These are phyloP conservation scores for Gymnogyps californianus DNA, from an alignment of 2,113 vertebrate species.

Conservation along the genomic window DNA sequence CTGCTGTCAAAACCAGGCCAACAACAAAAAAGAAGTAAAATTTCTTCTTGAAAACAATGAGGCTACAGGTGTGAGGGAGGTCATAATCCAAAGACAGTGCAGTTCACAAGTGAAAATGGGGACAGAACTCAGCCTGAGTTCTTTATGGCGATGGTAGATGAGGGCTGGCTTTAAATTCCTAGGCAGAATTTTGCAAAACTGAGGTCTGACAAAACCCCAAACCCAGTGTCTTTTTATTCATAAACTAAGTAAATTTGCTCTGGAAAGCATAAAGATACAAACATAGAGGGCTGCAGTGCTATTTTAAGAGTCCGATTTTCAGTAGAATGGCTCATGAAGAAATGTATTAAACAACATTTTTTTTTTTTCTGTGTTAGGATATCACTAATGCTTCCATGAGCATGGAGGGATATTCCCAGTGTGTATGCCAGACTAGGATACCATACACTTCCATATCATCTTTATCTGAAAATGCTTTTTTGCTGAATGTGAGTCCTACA, in stretches of 20 bases:
- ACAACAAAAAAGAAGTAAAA: constrained; percentile 45
- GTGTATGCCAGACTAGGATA: background rate
- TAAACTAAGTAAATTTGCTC: background rate
- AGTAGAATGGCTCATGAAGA: background rate
- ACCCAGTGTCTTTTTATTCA: background rate
- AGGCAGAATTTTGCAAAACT: constrained; percentile 23
- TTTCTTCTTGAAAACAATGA: constrained; percentile 41
- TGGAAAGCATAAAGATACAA: background rate
- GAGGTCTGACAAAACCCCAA: background rate
- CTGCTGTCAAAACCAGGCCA: constrained; percentile 38
- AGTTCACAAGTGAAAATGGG: constrained; percentile 35
- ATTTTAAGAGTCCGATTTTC: background rate
- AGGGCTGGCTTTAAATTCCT: constrained; percentile 17
- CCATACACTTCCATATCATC: background rate
- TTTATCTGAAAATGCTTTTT: background rate
- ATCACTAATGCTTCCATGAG: background rate
- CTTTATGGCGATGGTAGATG: background rate
- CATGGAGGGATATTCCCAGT: background rate
- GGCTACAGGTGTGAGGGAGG: constrained; percentile 43
- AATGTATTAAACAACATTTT: background rate
- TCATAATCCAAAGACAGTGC: constrained; percentile 41
- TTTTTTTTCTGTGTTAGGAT: background rate
- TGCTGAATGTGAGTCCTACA: background rate
- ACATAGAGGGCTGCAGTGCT: background rate
- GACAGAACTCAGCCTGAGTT: constrained; percentile 59